Conservation (phyloP, 2,888 invertebrate species). For the Drosophila anomalipes region DNA sequence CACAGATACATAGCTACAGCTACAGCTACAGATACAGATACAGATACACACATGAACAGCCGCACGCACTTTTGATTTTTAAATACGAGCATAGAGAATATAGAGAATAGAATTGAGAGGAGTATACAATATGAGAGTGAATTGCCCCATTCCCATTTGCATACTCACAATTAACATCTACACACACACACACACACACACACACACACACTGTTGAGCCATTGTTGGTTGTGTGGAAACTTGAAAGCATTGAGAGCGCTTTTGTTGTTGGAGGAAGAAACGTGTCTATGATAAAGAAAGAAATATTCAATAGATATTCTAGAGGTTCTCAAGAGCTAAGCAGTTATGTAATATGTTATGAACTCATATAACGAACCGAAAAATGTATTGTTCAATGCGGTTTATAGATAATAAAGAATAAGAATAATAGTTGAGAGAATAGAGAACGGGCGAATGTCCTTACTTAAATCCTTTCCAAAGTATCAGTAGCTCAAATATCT, state of each 20-base stretch:
- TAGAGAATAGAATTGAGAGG: slow-evolving; percentile 8
- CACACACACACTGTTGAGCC: slow-evolving; percentile 11
- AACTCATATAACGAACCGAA: neutral
- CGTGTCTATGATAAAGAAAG: slow-evolving; percentile 27
- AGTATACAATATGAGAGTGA: slow-evolving; percentile 17
- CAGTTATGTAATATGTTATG: neutral
- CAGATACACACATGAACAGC: slow-evolving; percentile 43
- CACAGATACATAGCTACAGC: neutral
- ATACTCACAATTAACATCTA: slow-evolving; percentile 53
- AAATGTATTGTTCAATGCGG: neutral
- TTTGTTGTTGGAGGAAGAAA: slow-evolving; percentile 27
- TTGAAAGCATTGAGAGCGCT: slow-evolving; percentile 24
- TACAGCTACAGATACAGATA: slow-evolving; percentile 5
- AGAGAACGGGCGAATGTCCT: neutral
- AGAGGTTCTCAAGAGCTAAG: neutral
- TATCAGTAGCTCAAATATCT: neutral
- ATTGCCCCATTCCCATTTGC: slow-evolving; percentile 37
- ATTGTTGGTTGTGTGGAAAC: slow-evolving; percentile 31
- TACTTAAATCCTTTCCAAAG: neutral
- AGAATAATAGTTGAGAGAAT: neutral
- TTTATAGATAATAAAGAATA: neutral
- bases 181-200: slow-evolving; percentile 19
- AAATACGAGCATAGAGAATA: slow-evolving; percentile 17
- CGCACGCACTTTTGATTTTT: slow-evolving; percentile 61
- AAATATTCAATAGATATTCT: slow-evolving; percentile 27